phyloP scores from a whole-genome alignment of 2,113 vertebrate species.

The Laticauda colubrina region DNA sequence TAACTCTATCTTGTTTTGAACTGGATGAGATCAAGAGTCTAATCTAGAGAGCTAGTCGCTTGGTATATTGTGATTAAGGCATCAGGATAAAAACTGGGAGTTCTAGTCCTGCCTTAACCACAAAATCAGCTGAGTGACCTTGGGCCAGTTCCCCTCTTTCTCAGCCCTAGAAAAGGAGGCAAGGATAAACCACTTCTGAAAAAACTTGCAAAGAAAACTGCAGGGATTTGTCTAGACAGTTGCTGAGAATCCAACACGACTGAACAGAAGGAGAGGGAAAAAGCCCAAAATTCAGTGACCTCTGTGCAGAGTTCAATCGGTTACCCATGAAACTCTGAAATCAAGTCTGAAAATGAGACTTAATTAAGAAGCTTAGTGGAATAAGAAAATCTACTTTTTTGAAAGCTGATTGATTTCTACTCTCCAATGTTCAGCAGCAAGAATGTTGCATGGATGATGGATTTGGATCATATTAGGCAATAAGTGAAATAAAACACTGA shows the following conservation, averaged over 20 bases:
- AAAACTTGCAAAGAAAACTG: neutral
- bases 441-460: neutral
- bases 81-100: neutral
- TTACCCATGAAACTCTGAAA: slow-evolving; percentile 1
- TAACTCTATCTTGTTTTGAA: neutral
- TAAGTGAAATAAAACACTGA: neutral
- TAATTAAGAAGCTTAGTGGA: neutral
- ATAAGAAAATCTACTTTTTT: neutral
- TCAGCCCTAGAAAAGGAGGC: neutral
- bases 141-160: neutral
- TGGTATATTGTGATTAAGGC: neutral
- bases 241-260: neutral
- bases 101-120: neutral
- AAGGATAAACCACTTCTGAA: neutral
- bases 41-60: neutral
- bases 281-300: neutral
- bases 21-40: neutral
- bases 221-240: neutral
- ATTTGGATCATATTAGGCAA: neutral
- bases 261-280: neutral
- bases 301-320: neutral
- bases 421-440: neutral
- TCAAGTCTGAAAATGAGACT: neutral
- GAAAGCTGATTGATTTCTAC: neutral
- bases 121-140: neutral